Evolutionary conservation across 2,888 invertebrate genomes (phyloP).

Genomic region (Lepas anatifera): DNA sequence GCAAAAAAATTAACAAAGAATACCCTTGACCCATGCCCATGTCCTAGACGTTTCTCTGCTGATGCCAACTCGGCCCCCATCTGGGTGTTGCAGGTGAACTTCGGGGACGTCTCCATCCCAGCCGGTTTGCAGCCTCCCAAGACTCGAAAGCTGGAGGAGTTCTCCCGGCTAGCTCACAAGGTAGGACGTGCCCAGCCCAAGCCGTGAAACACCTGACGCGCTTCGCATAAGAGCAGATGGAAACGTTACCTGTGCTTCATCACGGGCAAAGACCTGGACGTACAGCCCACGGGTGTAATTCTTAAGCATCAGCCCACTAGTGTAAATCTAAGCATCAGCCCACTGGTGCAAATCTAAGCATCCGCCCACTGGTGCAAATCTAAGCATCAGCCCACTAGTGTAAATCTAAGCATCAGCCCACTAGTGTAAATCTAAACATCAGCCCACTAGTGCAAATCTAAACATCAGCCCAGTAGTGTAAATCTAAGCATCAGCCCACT

Average conservation of each 20-base stretch:
- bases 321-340: background rate
- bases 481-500: no score
- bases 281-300: background rate
- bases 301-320: background rate
- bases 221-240: background rate
- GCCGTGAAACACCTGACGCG: background rate
- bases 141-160: constrained; percentile 67
- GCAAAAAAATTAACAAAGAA: no score
- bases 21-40: no score
- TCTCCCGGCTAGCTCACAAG: constrained; percentile 74
- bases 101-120: constrained; percentile 73
- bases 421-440: no score
- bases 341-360: no score
- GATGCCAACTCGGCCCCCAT: no score
- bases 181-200: background rate
- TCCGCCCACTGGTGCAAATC: no score
- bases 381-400: no score
- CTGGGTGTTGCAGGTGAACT: constrained; percentile 77
- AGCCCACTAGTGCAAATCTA: no score
- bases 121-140: constrained; percentile 62
- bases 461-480: no score
- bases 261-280: background rate
- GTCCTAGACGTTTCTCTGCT: no score
- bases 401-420: no score
- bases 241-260: background rate